Conservation (phyloP, 1,140 invertebrate species). For the Drosophila truncata region DNA sequence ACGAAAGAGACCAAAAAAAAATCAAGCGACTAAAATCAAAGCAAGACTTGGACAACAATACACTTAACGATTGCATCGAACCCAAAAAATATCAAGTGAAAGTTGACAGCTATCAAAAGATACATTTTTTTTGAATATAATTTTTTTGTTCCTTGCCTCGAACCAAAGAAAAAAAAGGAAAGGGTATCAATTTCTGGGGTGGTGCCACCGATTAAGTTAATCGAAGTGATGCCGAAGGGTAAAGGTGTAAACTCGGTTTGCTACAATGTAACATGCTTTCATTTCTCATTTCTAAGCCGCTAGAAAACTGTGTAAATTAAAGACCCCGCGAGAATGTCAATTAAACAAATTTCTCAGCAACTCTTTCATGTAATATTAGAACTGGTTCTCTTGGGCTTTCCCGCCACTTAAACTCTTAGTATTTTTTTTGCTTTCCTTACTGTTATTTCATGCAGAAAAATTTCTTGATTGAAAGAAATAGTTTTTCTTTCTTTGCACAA, state of each 20-base stretch:
- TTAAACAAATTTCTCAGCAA: neutral
- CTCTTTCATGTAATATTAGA: neutral
- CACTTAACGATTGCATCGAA: constrained; percentile 47
- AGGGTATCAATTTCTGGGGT: constrained; percentile 53
- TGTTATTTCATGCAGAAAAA: constrained; percentile 28
- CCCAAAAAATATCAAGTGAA: constrained; percentile 65
- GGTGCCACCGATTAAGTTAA: constrained; percentile 57
- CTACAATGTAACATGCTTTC: constrained; percentile 6
- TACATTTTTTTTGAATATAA: constrained; percentile 19
- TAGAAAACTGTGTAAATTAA: neutral
- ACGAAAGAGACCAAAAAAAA: constrained; percentile 12
- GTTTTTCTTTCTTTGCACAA: constrained; percentile 25
- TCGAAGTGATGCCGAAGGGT: constrained; percentile 30
- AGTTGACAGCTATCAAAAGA: constrained; percentile 58
- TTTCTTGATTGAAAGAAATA: constrained; percentile 20
- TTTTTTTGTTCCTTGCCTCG: constrained; percentile 41
- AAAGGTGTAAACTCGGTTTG: neutral
- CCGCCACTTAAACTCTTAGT: no score
- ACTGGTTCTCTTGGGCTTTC: neutral
- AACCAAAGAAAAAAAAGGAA: constrained; percentile 13
- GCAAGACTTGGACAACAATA: constrained; percentile 47
- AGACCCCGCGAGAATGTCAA: neutral
- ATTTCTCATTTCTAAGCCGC: neutral
- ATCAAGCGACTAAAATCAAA: constrained; percentile 17
- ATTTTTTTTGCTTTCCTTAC: constrained; percentile 8